Base-by-base conservation (phyloP, 2,797 vertebrate species). In the Tolypeutes matacus region DNA sequence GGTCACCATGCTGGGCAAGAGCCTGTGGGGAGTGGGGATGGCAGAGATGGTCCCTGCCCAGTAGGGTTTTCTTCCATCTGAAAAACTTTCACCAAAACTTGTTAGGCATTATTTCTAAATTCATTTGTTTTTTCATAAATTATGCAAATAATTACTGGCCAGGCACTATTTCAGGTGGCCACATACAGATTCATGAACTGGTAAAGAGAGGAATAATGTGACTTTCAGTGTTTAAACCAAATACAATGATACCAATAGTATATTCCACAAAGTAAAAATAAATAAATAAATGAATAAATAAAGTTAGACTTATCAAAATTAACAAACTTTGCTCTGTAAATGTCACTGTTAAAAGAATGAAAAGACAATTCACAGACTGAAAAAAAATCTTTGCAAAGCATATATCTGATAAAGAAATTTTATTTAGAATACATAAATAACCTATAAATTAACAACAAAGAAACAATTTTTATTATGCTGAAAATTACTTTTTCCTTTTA, bases 11-110 rank as follows among this genome's bases (percentile, higher is more conserved):
- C 12, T 18, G 39, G 15, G 12, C 3, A 56, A 13, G 58, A 11
- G 23, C 3, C 25, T 27, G 12, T 3, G 5, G 18, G 3, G 0
- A 6, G 5, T 31, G 13, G 17, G 23, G 14, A 3, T 4, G 21
- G 13, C 42, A 53, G 69, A 49, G 36, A 13, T 91, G 25, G 1
- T 34, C 10, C 34, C 56, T 39, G 25, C n/a, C 36, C 69, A 75
- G 78, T 18, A 51, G 23, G 34, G 18, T 34, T 91, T 76, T 65
- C n/a, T 3, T 82, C 42, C 21, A 2, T 60, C 36, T 20, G 21
- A 84, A 46, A 85, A 23, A 21, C n/a, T 49, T 17, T 42, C 13
- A 10, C 31, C 56, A 72, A 13, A 27, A 62, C 9, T 62, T 23
- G 12, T 73, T 62, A 70, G 23, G 15, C 11, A 56, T 39, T 70